Evolutionary conservation across 1,140 invertebrate genomes (phyloP).

Genomic region (Harpegnathos saltator): DNA sequence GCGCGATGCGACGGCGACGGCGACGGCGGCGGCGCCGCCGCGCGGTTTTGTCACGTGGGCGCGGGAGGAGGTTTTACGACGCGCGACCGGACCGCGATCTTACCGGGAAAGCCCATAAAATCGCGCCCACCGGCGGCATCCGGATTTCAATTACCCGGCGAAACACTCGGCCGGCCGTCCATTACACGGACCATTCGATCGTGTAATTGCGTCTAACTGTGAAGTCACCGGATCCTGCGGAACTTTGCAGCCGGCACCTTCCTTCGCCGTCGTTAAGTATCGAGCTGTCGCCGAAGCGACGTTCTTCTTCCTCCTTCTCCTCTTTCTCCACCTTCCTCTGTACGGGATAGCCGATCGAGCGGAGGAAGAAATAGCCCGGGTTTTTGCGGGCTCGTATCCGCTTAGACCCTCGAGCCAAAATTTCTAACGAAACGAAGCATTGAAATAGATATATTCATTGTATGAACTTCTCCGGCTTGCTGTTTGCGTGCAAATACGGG

Average conservation of each 20-base stretch:
- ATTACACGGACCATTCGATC: constrained; percentile 79
- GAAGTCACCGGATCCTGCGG: constrained; percentile 66
- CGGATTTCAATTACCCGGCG: constrained; percentile 81
- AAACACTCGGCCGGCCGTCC: constrained; percentile 73
- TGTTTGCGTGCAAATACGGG: too few relatives aligned
- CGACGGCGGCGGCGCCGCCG: constrained; percentile 4
- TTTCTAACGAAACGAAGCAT: too few relatives aligned
- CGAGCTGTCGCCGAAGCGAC: background rate
- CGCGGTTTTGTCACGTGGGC: constrained; percentile 68
- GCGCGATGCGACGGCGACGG: too few relatives aligned
- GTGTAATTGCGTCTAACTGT: constrained; percentile 81
- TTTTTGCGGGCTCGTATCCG: too few relatives aligned
- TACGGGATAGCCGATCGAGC: too few relatives aligned
- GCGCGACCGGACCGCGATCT: constrained; percentile 16
- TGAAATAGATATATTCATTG: too few relatives aligned
- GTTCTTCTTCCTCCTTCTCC: background rate
- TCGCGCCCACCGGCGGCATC: constrained; percentile 68
- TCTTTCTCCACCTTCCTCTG: too few relatives aligned
- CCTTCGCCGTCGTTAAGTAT: background rate
- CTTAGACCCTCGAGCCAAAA: too few relatives aligned
- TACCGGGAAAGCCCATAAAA: constrained; percentile 76
- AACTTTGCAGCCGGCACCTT: constrained; percentile 20
- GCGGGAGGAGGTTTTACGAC: constrained; percentile 60
- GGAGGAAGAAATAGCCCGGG: too few relatives aligned
- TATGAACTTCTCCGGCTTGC: too few relatives aligned